Base-by-base conservation (phyloP, 2,113 vertebrate genomes). In the Apus apus region DNA sequence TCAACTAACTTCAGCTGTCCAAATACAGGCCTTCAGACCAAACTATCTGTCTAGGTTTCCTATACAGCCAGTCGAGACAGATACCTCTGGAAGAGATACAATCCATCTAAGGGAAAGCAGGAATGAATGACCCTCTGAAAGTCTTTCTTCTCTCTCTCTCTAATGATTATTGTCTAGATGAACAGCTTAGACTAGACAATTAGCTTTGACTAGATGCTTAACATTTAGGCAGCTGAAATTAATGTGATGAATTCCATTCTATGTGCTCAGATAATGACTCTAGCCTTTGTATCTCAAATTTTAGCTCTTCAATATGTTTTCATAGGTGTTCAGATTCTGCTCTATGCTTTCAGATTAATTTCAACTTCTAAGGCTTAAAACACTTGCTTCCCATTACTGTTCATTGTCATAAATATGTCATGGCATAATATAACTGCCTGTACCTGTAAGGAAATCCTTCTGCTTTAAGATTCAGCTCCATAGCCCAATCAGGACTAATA, bases 331-430 rank as follows among this genome's bases (percentile, higher is more conserved):
- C 87, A 71, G 78, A 56, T 60, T 77, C 94, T 86, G 56, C 0
- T 0, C 74, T 19, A 4, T 19, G 22, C 67, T 89, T 80, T 83
- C 81, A 93, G 85, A 87, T 94, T 91, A 65, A 94, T 94, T 96
- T 94, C 5, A 0, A 64, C 61, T 96, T 90, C 78, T 60, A 64
- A 83, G 79, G 67, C 74, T 95, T 94, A 87, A 95, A 94, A 91
- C 82, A 68, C 89, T 94, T 14, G 4, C 43, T 36, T 95, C 46
- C 43, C 32, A 93, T 94, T 96, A 89, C 87, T 85, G 72, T 38
- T 94, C 96, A 93, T 82, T 90, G 75, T 73, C 91, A 96, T 95
- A 95, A 96, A 97, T 95, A 95, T 97, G 89, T 90, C 95, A 96
- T 83, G 78, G 67, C 29, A 43, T 93, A 94, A 94, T 96, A 92